Evolutionary conservation across 2,888 invertebrate genomes (phyloP).

Genomic region (Ophion ellenae): DNA sequence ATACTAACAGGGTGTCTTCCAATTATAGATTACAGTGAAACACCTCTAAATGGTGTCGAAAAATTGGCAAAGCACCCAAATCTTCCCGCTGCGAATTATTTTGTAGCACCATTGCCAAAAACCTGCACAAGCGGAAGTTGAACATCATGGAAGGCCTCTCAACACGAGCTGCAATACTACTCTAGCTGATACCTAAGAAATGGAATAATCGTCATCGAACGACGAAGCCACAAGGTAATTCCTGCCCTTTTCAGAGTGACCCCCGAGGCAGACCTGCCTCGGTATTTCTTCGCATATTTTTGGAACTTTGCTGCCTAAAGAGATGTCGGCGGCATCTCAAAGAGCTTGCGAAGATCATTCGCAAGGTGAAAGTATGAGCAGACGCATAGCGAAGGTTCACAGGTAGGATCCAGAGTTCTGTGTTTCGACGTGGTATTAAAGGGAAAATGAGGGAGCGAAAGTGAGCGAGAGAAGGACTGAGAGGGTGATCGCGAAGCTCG

Average conservation of each 20-base stretch:
- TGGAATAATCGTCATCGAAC: neutral
- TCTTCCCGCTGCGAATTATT: too few species aligned
- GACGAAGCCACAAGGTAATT: neutral
- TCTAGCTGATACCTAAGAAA: neutral
- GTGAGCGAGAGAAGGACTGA: slow-evolving; percentile 27
- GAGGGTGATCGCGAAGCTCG: slow-evolving; percentile 31
- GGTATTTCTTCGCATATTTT: neutral
- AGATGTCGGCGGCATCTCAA: neutral
- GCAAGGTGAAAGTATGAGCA: slow-evolving; percentile 26
- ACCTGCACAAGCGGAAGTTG: too few species aligned
- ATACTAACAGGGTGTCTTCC: too few species aligned
- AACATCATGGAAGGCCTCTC: too few species aligned
- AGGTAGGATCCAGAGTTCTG: slow-evolving; percentile 23
- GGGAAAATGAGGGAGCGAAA: slow-evolving; percentile 12
- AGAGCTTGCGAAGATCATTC: slow-evolving; percentile 6
- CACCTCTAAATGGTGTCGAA: too few species aligned
- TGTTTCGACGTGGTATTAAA: slow-evolving; percentile 41
- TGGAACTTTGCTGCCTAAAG: neutral
- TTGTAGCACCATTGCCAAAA: too few species aligned
- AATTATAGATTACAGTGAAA: neutral
- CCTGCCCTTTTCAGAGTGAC: neutral
- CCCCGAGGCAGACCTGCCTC: neutral
- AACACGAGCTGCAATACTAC: too few species aligned
- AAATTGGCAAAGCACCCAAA: too few species aligned
- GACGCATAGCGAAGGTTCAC: neutral